A percentile compares a stretch with the other conserved stretches of the same genome.
Conservation (phyloP, 2,797 vertebrate genomes). For the Peromyscus melanophrys region DNA sequence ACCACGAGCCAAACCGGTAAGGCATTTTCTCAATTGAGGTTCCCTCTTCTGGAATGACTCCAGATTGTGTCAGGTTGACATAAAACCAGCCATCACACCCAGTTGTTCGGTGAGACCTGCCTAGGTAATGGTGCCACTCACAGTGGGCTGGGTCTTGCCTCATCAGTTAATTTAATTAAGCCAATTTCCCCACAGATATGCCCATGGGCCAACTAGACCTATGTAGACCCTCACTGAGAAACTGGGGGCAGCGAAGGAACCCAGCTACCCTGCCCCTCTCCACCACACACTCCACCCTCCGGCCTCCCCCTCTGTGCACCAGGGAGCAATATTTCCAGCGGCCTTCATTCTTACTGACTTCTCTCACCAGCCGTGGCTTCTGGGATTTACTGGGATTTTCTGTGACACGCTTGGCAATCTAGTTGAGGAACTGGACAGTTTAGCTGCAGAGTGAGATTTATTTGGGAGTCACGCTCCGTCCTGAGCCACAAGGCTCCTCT, state of each 20-base stretch:
- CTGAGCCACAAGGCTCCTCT: background rate
- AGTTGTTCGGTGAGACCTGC: background rate
- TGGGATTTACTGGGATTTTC: constrained; percentile 18
- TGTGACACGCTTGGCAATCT: fast-evolving
- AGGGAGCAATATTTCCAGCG: background rate
- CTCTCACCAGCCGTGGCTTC: background rate
- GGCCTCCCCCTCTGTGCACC: fast-evolving
- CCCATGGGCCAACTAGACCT: background rate
- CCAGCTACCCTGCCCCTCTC: no score
- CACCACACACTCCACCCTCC: fast-evolving
- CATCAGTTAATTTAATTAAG: background rate
- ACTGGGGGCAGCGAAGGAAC: no score
- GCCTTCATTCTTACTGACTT: background rate
- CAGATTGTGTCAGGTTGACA: background rate
- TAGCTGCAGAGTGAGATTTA: background rate
- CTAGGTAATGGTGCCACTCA: background rate
- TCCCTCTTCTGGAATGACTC: background rate
- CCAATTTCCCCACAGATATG: background rate
- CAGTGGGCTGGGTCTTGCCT: background rate
- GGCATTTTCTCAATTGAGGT: background rate
- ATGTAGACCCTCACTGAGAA: background rate
- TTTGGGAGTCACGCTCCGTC: fast-evolving
- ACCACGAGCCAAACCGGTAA: background rate
- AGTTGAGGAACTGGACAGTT: background rate
- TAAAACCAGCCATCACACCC: background rate